Evolutionary conservation across 1,140 invertebrate species (phyloP).

Genomic region (Steinernema khuongi): DNA sequence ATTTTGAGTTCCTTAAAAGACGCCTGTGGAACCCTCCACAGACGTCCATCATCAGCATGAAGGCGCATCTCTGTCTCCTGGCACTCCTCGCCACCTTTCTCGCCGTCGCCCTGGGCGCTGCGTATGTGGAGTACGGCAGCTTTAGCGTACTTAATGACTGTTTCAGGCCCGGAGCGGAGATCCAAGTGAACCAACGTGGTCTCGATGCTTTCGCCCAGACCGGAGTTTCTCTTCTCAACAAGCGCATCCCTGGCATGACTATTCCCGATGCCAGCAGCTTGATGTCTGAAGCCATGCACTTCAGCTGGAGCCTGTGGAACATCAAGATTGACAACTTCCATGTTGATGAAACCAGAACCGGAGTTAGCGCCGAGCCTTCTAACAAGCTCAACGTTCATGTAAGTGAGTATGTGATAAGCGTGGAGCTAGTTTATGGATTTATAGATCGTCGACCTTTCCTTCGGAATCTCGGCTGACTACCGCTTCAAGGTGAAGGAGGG

Average conservation of each 20-base stretch:
- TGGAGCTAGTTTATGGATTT: background rate
- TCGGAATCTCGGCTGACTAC: background rate
- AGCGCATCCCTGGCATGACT: background rate
- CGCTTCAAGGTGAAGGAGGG: background rate
- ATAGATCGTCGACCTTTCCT: background rate
- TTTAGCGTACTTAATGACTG: background rate
- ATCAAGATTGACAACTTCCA: constrained; percentile 11
- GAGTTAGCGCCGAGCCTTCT: background rate
- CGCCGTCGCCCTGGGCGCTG: background rate
- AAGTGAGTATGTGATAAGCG: background rate
- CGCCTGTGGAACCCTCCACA: background rate
- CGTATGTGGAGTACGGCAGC: background rate
- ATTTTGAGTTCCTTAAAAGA: background rate
- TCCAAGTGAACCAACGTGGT: background rate
- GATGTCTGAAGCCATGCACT: background rate
- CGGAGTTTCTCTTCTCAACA: background rate
- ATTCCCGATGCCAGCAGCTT: constrained; percentile 3
- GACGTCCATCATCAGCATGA: background rate
- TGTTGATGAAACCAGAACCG: background rate
- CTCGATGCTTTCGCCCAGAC: background rate
- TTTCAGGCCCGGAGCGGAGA: background rate
- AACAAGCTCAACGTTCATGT: constrained; percentile 8
- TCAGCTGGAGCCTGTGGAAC: background rate
- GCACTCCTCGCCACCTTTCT: background rate
- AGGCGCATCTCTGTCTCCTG: background rate